Evolutionary conservation across 2,113 vertebrate species (phyloP), one percentile per base, ranked within the genome.

Genomic region (Leuciscus idus): DNA sequence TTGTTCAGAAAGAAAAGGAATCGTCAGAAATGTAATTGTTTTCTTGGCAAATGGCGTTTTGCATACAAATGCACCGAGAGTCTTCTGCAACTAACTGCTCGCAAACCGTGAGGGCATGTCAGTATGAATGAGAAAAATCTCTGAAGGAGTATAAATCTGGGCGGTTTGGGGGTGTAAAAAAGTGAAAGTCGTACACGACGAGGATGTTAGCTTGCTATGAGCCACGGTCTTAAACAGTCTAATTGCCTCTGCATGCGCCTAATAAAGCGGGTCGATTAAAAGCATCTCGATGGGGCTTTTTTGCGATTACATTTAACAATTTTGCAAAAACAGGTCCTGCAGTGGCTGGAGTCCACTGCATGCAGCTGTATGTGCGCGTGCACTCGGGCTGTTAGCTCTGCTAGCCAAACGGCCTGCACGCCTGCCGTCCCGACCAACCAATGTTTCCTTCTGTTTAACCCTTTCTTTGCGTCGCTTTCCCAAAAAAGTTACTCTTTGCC

Each of bases 371-470:
- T 87, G 62, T 92, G 92, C 91, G 90, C 89, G 88, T 90, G 87
- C 92, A 91, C 75, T 55, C 28, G 92, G 30, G 9, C 48, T 57
- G 59, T 84, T 52, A 90, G 90, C 91, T 93, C 91, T 89, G 57
- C 78, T 90, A 86, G 82, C 85, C 62, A 9, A 74, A 85, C 84
- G 95, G 95, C 94, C 95, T 94, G 88, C 85, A 88, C 86, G 70
- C 57, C 72, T 87, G 76, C 83, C 87, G 86, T 87, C 83, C 62
- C 36, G 48, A 87, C 89, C 86, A 64, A 89, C 90, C 85, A 90
- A 55, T 90, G 84, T 90, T 93, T 90, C 89, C 72, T 90, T 91
- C 80, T 48, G 43, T 88, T 93, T 92, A 93, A 94, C 93, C 92
- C 91, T 85, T 92, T 92, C 36, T 90, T 70, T 89, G 55, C 92